These are phyloP conservation scores for Ormyrus thymus DNA, from an alignment of 2,888 invertebrate species.

Conservation along the genomic window DNA sequence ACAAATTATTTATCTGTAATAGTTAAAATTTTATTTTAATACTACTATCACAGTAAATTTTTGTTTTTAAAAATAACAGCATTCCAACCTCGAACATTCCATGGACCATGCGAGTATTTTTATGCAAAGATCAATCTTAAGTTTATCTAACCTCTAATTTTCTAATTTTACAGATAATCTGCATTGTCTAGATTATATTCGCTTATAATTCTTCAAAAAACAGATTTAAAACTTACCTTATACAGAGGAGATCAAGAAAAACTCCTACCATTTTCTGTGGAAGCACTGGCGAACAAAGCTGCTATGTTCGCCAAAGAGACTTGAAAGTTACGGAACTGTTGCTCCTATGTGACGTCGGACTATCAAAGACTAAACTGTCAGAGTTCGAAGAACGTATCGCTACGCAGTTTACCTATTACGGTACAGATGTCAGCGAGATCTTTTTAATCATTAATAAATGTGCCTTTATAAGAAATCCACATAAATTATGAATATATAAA, in stretches of 20 bases:
- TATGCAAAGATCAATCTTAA: not conserved
- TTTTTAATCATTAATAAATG: not conserved
- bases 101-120: not conserved
- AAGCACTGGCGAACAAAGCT: constrained; percentile 32
- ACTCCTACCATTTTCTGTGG: constrained; percentile 52
- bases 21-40: not conserved
- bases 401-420: constrained; percentile 46
- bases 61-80: constrained; percentile 1
- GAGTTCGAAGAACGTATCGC: not conserved
- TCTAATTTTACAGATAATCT: constrained; percentile 4
- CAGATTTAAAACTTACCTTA: constrained; percentile 49
- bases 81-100: constrained; percentile 10
- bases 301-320: not conserved
- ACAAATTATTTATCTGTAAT: not conserved
- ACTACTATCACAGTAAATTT: not conserved
- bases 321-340: not conserved
- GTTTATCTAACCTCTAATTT: not conserved
- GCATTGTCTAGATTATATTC: not conserved
- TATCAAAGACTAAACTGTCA: not conserved
- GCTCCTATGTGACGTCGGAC: not conserved
- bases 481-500: too few species aligned
- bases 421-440: constrained; percentile 61
- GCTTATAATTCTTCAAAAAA: constrained; percentile 2
- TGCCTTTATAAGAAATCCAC: too few species aligned
- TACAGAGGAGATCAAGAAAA: constrained; percentile 50